Base-by-base conservation (phyloP, 1,140 invertebrate species). In the Drosophila eugracilis region DNA sequence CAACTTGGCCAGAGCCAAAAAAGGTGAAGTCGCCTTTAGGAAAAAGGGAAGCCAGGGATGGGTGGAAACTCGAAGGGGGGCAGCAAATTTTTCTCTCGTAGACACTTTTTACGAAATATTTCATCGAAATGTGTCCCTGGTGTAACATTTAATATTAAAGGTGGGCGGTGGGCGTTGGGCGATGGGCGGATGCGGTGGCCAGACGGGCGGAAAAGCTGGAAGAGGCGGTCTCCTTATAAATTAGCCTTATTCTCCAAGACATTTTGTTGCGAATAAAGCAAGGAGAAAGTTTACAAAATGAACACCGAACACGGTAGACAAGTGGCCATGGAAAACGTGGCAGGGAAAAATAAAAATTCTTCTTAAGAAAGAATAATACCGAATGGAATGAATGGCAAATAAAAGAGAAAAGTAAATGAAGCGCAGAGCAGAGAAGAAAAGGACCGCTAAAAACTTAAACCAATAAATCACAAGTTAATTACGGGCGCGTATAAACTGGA, bases 101-200 rank as follows among this genome's bases (percentile, higher is more conserved):
- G 89, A 91, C 89, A 91, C 81, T 91, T 91, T 91, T 91, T 86
- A 89, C 83, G 86, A 89, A 90, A 91, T 91, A 91, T 91, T 91
- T 91, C 90, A 91, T 91, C 90, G 84, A 91, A 91, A 91, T 91
- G 90, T 91, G 89, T 91, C 90, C 88, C 90, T 89, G 59, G 90
- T 77, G 90, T 91, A 91, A 91, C 90, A 91, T 91, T 90, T 91
- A 90, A 91, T 89, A 90, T 89, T 85, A 90, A 80, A 86, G 83
- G 79, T 84, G 88, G 88, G 79, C 69, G 85, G 44, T n/a, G n/a
- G n/a, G n/a, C n/a, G n/a, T n/a, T n/a, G n/a, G n/a, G n/a, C n/a
- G n/a, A n/a, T n/a, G n/a, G n/a, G 79, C 69, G 85, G 44, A 44
- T 58, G 59, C 60, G 45, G 47, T 52, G 57, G 47, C 48, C 30